A percentile compares a stretch with the other conserved stretches of the same genome.
These are phyloP conservation scores for Molothrus aeneus DNA, from an alignment of 2,797 vertebrate genomes.

Conservation along the genomic window DNA sequence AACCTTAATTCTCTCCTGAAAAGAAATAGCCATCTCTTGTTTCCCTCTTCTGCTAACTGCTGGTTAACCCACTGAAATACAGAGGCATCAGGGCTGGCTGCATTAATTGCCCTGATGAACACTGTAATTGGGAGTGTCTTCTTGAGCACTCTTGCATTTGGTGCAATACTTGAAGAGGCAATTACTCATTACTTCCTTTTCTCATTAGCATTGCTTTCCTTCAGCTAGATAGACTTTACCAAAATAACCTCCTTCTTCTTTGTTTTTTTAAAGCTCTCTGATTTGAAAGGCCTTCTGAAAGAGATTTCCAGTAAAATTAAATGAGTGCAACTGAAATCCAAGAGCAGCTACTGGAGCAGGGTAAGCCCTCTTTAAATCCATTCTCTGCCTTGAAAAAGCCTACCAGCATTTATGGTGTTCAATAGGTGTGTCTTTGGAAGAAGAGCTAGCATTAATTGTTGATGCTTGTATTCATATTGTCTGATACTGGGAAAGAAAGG, in stretches of 20 bases:
- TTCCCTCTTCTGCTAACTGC: not conserved
- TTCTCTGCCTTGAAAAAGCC: not conserved
- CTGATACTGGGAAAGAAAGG: not conserved
- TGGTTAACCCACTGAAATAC: not conserved
- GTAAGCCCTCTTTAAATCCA: not conserved
- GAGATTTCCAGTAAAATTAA: conserved; percentile 74
- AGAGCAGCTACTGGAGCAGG: not conserved
- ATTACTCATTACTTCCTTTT: not conserved
- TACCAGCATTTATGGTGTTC: not conserved
- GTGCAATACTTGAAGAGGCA: not conserved
- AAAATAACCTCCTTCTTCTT: not conserved
- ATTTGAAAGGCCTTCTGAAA: conserved; percentile 78
- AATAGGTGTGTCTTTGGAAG: not conserved
- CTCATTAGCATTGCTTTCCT: not conserved
- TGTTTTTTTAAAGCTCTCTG: conserved; percentile 65
- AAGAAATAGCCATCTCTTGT: not conserved
- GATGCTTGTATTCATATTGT: not conserved
- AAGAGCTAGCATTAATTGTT: not conserved
- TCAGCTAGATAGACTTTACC: not conserved
- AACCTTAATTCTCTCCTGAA: not conserved
- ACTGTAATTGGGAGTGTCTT: not conserved
- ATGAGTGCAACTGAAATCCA: conserved; percentile 9
- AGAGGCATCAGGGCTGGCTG: not conserved
- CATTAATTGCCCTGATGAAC: not conserved
- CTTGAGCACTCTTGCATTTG: not conserved